phyloP scores from a whole-genome alignment of 2,113 vertebrate genomes.

The Lutjanus erythropterus region DNA sequence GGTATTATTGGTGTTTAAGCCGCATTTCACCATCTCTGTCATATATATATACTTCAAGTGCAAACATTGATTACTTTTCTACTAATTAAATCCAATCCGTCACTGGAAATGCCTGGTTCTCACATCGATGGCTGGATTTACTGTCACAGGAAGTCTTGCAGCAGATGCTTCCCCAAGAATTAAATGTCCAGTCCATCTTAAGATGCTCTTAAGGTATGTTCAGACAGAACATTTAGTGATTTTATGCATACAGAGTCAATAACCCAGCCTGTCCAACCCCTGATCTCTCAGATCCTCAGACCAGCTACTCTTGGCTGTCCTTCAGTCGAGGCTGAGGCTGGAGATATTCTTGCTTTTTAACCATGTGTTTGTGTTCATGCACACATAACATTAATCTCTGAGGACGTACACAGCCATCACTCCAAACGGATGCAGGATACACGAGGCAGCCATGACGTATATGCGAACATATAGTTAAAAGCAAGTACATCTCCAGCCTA shows the following conservation, averaged over 20 bases:
- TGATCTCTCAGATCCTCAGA: no score
- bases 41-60: neutral
- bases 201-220: neutral
- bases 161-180: neutral
- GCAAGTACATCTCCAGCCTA: no score
- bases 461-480: no score
- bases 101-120: neutral
- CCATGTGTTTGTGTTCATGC: no score
- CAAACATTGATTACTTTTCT: slow-evolving; percentile 15
- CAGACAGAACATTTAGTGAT: neutral
- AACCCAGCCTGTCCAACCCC: no score
- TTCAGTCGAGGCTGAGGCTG: no score
- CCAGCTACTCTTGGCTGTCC: no score
- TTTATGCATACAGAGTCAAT: neutral
- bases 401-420: no score
- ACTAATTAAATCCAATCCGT: neutral
- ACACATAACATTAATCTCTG: no score
- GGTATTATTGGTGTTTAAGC: neutral
- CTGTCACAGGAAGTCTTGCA: neutral
- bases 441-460: no score
- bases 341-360: no score
- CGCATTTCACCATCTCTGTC: neutral
- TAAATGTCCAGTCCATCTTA: neutral
- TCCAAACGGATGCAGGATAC: no score
- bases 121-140: neutral